Percentiles rank a stretch among this genome's conserved stretches.
These are phyloP conservation scores for Stomatorhinus ivindoensis DNA, from an alignment of 2,113 vertebrate species.

Conservation along the genomic window DNA sequence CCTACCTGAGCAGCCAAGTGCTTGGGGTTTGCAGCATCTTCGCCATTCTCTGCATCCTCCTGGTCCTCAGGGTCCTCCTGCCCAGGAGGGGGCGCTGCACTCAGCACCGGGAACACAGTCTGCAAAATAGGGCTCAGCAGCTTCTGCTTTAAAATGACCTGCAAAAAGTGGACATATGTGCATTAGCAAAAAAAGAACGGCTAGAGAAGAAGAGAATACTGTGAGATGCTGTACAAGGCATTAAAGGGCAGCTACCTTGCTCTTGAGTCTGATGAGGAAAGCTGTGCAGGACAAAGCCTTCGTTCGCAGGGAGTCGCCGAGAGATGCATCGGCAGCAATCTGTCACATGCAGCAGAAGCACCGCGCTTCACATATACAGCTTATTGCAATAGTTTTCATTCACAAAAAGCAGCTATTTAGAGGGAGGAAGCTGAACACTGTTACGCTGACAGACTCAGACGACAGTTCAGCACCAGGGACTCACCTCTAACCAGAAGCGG, in stretches of 20 bases:
- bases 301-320: conserved; percentile 66
- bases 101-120: conserved; percentile 72
- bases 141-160: conserved; percentile 75
- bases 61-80: conserved; percentile 75
- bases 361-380: not conserved
- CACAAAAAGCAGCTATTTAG: not conserved
- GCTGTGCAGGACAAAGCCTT: conserved; percentile 70
- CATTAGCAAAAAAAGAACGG: not conserved
- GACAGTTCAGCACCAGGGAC: not conserved
- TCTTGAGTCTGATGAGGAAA: conserved; percentile 75
- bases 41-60: conserved; percentile 56
- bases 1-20: conserved; percentile 76
- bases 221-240: not conserved
- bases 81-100: conserved; percentile 63
- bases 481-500: conserved; percentile 71
- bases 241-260: conserved; percentile 52
- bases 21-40: conserved; percentile 66
- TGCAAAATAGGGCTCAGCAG: conserved; percentile 67
- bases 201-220: not conserved
- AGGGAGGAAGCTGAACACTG: not conserved
- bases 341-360: conserved; percentile 35
- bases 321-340: conserved; percentile 60
- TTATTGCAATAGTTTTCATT: not conserved
- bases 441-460: not conserved
- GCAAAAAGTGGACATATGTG: not conserved